These are phyloP conservation scores for Harpagus bidentatus DNA, from an alignment of 2,113 vertebrate species.

Conservation along the genomic window DNA sequence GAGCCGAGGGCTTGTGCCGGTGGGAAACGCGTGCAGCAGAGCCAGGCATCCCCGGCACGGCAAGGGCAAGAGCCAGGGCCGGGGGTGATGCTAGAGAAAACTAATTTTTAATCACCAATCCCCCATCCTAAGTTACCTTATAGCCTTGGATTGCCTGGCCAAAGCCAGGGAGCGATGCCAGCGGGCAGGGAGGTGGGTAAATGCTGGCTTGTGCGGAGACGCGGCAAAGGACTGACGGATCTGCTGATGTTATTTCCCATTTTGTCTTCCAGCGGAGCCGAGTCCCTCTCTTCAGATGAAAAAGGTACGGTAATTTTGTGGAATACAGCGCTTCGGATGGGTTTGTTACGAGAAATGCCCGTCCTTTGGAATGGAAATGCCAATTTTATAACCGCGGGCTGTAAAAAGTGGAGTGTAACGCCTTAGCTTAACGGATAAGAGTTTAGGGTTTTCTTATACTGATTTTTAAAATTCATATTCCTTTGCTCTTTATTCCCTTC, in stretches of 20 bases:
- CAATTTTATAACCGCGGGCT: neutral
- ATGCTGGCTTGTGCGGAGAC: fast-evolving
- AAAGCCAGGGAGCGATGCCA: neutral
- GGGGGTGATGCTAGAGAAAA: neutral
- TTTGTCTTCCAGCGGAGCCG: conserved; percentile 46
- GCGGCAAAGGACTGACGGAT: fast-evolving
- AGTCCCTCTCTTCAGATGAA: conserved; percentile 30
- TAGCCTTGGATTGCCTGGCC: fast-evolving
- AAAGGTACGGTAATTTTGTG: conserved; percentile 33
- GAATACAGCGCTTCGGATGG: neutral
- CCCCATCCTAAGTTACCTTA: too few species aligned
- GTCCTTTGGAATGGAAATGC: fast-evolving
- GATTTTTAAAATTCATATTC: neutral
- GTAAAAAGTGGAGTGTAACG: fast-evolving
- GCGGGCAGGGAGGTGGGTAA: neutral
- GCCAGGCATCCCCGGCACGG: neutral
- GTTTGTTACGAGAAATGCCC: neutral
- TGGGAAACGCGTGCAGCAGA: neutral
- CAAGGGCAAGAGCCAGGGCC: neutral
- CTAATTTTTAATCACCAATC: neutral
- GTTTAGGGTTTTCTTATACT: neutral
- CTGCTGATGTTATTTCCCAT: neutral
- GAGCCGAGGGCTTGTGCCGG: fast-evolving
- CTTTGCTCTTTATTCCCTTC: neutral
- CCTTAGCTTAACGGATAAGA: neutral